These are phyloP conservation scores for Numenius arquata DNA, from an alignment of 2,113 vertebrate species.

Conservation along the genomic window DNA sequence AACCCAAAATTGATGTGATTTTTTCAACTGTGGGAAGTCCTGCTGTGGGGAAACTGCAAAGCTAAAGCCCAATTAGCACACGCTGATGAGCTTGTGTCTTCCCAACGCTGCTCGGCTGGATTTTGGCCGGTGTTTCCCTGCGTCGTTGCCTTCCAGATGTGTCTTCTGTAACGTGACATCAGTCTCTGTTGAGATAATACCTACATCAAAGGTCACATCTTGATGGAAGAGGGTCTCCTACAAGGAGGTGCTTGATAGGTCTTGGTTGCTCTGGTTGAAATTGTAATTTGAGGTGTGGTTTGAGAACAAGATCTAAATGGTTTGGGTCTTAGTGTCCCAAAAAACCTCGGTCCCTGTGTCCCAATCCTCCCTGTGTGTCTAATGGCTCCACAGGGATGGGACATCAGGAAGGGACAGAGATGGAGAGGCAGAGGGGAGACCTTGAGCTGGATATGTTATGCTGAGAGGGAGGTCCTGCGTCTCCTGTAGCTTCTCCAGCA, in stretches of 20 bases:
- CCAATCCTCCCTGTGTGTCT: background rate
- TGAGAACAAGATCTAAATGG: background rate
- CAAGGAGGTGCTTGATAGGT: rapidly evolving
- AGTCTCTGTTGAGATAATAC: background rate
- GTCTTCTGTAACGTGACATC: background rate
- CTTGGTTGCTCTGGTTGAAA: background rate
- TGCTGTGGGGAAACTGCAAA: background rate
- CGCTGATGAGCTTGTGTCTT: rapidly evolving
- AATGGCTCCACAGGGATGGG: too few relatives aligned
- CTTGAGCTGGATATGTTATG: background rate
- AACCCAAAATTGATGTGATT: background rate
- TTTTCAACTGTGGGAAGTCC: background rate
- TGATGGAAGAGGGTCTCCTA: background rate
- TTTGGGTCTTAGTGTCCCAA: background rate
- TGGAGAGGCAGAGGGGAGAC: background rate
- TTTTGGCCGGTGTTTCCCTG: background rate
- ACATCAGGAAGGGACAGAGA: background rate
- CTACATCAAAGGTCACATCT: background rate
- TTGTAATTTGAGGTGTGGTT: background rate
- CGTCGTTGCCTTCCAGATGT: rapidly evolving
- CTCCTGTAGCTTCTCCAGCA: background rate
- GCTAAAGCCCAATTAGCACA: background rate
- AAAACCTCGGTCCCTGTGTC: background rate
- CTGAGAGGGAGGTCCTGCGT: background rate
- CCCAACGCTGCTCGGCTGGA: background rate